Percentiles rank a stretch among this genome's conserved stretches.
phyloP scores from a whole-genome alignment of 1,140 invertebrate species.

The Helicoverpa zea region DNA sequence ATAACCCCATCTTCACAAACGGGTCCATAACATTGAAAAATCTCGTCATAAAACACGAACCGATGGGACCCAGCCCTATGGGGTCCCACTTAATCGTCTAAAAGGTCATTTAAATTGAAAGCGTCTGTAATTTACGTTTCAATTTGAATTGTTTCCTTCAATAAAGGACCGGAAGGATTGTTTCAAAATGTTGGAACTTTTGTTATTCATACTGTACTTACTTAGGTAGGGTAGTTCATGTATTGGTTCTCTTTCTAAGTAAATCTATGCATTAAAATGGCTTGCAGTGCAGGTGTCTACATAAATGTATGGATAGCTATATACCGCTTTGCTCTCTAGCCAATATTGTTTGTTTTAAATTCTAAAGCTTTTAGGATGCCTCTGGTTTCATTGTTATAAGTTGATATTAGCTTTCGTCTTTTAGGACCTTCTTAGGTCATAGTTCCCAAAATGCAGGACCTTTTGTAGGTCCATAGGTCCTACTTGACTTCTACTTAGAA shows the following conservation, averaged over 20 bases:
- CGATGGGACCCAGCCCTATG: slow-evolving; percentile 1
- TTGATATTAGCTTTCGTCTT: too few species aligned
- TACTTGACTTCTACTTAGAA: too few species aligned
- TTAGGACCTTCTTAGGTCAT: too few species aligned
- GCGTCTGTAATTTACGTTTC: slow-evolving; percentile 21
- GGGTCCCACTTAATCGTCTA: slow-evolving; percentile 24
- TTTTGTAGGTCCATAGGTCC: too few species aligned
- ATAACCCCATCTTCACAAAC: background rate
- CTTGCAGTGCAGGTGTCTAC: too few species aligned
- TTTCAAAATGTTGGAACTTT: slow-evolving; percentile 10
- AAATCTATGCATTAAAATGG: too few species aligned
- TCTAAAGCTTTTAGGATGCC: too few species aligned
- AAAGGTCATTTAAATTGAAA: slow-evolving; percentile 35
- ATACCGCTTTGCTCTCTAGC: background rate
- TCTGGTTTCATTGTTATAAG: too few species aligned
- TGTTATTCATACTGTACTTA: background rate
- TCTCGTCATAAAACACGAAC: background rate
- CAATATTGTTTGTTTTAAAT: too few species aligned
- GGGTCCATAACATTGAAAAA: background rate
- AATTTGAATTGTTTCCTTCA: slow-evolving; percentile 28
- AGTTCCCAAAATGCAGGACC: too few species aligned
- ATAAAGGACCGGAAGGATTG: slow-evolving; percentile 13
- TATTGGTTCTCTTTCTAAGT: too few species aligned
- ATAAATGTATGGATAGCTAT: too few species aligned
- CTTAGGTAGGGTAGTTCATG: background rate